Evolutionary conservation across 2,113 vertebrate species (phyloP).

Genomic region (Lutjanus erythropterus): DNA sequence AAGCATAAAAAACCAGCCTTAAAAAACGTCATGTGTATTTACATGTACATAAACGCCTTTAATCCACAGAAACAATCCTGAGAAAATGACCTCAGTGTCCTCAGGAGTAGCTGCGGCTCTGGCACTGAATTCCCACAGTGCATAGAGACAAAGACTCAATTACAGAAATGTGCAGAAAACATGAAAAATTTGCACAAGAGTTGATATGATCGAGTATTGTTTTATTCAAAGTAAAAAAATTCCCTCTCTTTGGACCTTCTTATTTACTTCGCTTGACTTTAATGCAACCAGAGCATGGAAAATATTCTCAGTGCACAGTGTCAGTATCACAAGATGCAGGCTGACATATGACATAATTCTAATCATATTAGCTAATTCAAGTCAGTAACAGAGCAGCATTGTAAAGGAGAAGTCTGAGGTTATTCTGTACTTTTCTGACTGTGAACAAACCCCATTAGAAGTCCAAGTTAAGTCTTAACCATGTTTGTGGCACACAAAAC

Average conservation of each 20-base stretch:
- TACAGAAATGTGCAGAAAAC: too few relatives aligned
- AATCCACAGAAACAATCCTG: neutral
- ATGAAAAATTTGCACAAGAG: neutral
- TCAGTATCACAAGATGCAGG: neutral
- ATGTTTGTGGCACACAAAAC: too few relatives aligned
- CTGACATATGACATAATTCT: neutral
- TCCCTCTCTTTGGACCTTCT: neutral
- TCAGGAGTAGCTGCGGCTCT: neutral
- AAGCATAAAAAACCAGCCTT: neutral
- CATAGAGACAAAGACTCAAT: neutral
- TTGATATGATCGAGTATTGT: neutral
- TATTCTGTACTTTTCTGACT: neutral
- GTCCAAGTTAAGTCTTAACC: neutral
- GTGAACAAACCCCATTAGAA: neutral
- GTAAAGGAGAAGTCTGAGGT: neutral
- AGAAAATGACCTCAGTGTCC: neutral
- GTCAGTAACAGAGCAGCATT: constrained; percentile 1
- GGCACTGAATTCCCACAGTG: neutral
- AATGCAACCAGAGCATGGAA: neutral
- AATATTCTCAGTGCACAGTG: neutral
- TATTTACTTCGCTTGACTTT: neutral
- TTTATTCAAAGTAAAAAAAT: neutral
- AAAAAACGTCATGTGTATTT: neutral
- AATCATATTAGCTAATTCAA: neutral
- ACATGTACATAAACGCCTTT: neutral